Evolutionary conservation across 2,888 invertebrate species (phyloP), one percentile per base, ranked within the genome.

Genomic region (Cheilosia impressa): DNA sequence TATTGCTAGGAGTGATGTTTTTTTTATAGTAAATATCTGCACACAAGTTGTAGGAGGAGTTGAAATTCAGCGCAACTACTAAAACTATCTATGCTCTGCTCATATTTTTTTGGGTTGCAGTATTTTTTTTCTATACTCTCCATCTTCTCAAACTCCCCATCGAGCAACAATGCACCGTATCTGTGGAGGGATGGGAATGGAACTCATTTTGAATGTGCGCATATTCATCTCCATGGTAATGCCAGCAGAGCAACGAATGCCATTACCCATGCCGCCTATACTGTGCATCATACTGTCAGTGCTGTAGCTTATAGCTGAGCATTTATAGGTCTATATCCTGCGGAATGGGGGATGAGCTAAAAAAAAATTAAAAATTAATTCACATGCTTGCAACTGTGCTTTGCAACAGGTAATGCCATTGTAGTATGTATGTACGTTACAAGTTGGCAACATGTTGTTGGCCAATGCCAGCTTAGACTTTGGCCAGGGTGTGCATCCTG

Each of bases 361-460:
- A 31, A 17, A 50, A 58, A 57, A 68, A 19, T 7, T 15, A 45
- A 58, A 55, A 31, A 75, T 77, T 52, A 76, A 81, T 75, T 72
- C 85, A 69, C 84, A 80, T 80, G 84, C 80, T 81, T 81, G 85
- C 81, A 81, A 82, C 87, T 87, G 87, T 82, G 73, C 65, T 66
- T 82, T 69, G 87, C 87, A 87, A 87, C 87, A 87, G 87, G 87
- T 87, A 87, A 77, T 77, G 41, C 60, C 68, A 62, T 17, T 68
- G 72, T 69, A 77, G 58, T 69, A 73, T 82, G n/a, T 38, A 38
- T n/a, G 45, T 50, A 50, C 4, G 52, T 73, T 82, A 73, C 22
- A 82, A 82, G 82, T 82, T 87, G 87, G 82, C 87, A 87, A 87
- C 87, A 87, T 87, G 87, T 85, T 85, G 81, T 87, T 82, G 78